phyloP scores from a whole-genome alignment of 2,113 vertebrate species.

The Micromys minutus region DNA sequence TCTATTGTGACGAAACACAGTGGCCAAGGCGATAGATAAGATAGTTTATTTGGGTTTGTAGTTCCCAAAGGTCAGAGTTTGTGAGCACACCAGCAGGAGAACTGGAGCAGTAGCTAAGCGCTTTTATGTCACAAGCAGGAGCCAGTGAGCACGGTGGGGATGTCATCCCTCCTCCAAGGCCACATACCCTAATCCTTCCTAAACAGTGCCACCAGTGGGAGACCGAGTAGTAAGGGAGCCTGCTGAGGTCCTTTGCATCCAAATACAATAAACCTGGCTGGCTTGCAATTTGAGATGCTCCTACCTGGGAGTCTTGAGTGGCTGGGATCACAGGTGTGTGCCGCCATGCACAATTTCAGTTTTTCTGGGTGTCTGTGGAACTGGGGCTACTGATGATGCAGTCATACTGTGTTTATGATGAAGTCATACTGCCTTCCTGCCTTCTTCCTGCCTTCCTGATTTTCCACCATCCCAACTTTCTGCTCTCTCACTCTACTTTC shows the following conservation, averaged over 20 bases:
- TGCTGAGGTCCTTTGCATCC: not conserved
- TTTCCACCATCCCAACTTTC: not conserved
- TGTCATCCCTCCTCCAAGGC: not conserved
- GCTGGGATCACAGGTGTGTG: not conserved
- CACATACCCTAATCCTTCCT: not conserved
- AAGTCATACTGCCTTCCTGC: no score
- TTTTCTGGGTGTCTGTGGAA: not conserved
- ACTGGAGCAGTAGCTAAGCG: not conserved
- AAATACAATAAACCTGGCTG: not conserved
- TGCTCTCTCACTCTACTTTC: not conserved
- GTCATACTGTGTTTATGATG: not conserved
- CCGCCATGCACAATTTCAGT: not conserved
- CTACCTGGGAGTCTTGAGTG: not conserved
- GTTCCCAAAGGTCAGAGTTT: not conserved
- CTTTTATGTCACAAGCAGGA: not conserved
- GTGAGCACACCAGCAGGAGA: not conserved
- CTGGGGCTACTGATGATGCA: not conserved
- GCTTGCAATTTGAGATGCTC: not conserved
- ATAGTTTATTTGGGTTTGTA: not conserved
- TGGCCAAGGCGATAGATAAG: not conserved
- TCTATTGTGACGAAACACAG: not conserved
- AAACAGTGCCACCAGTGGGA: not conserved
- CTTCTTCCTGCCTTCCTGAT: not conserved
- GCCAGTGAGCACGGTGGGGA: not conserved
- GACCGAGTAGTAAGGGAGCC: not conserved